Percentiles rank a stretch among this genome's conserved stretches.
phyloP scores from a whole-genome alignment of 2,113 vertebrate species.

The Sorex fumeus region DNA sequence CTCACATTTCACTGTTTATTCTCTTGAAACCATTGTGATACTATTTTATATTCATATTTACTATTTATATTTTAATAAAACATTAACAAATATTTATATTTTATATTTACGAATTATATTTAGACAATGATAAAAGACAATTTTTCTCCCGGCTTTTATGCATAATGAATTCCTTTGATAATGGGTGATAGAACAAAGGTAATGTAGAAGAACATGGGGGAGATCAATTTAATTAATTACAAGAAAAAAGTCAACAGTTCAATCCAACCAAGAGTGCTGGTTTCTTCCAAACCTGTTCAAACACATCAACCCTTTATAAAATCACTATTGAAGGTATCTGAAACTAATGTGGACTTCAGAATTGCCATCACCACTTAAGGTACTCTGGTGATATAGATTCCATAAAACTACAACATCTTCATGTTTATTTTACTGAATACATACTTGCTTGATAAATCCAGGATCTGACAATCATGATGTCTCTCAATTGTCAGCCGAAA shows the following conservation, averaged over 20 bases:
- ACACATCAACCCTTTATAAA: constrained; percentile 66
- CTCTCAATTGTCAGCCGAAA: neutral
- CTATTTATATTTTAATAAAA: no score
- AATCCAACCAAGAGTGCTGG: constrained; percentile 22
- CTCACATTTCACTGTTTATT: neutral
- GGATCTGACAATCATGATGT: neutral
- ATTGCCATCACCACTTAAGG: constrained; percentile 51
- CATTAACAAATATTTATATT: no score
- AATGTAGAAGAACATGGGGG: constrained; percentile 1
- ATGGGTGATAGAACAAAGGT: constrained; percentile 1
- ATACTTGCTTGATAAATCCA: constrained; percentile 21
- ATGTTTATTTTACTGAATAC: neutral
- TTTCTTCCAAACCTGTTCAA: constrained; percentile 52
- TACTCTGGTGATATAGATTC: constrained; percentile 17
- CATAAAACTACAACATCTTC: constrained; percentile 25
- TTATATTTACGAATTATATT: no score
- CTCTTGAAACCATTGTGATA: constrained; percentile 18
- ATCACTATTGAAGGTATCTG: constrained; percentile 13
- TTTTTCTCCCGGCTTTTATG: constrained; percentile 36
- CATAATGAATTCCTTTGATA: constrained; percentile 67
- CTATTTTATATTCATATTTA: constrained; percentile 12
- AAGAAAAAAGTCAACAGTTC: neutral
- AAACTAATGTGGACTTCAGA: constrained; percentile 28
- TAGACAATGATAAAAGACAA: constrained; percentile 13
- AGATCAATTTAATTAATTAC: constrained; percentile 72